phyloP scores from a whole-genome alignment of 35 echinoderm and acorn worm genomes.

The Heliocidaris tuberculata region DNA sequence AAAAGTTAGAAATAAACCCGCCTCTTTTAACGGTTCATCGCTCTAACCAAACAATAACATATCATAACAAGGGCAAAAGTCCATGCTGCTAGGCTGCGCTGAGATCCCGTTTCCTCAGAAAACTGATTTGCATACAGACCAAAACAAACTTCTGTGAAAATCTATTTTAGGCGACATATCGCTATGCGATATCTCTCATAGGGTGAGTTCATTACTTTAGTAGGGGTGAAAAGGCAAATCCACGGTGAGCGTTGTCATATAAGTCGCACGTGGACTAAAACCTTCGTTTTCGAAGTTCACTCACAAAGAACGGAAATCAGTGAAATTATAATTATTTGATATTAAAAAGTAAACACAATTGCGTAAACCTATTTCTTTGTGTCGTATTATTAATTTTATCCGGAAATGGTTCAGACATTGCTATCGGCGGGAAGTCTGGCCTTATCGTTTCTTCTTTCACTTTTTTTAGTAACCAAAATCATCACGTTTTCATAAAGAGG shows the following conservation, averaged over 20 bases:
- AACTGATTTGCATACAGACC: constrained; percentile 28
- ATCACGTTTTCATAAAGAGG: neutral
- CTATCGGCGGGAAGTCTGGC: neutral
- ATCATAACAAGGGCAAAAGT: neutral
- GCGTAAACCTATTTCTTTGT: too few relatives aligned
- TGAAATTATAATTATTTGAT: too few relatives aligned
- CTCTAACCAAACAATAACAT: neutral
- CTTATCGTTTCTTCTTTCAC: neutral
- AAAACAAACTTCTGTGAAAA: constrained; percentile 27
- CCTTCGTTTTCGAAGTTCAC: too few relatives aligned
- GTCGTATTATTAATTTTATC: neutral
- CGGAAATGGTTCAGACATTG: neutral
- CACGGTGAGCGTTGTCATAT: neutral
- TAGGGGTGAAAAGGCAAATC: neutral
- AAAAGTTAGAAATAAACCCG: too few relatives aligned
- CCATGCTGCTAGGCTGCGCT: neutral
- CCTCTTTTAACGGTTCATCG: too few relatives aligned
- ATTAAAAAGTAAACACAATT: too few relatives aligned
- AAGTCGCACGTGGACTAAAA: neutral
- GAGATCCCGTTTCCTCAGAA: neutral
- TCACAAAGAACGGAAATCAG: too few relatives aligned
- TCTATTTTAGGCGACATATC: constrained; percentile 17
- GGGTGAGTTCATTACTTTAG: neutral
- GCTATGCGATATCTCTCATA: neutral
- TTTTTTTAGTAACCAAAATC: neutral